Evolutionary conservation across 2,113 vertebrate species (phyloP).

Genomic region (Tupaia tana): DNA sequence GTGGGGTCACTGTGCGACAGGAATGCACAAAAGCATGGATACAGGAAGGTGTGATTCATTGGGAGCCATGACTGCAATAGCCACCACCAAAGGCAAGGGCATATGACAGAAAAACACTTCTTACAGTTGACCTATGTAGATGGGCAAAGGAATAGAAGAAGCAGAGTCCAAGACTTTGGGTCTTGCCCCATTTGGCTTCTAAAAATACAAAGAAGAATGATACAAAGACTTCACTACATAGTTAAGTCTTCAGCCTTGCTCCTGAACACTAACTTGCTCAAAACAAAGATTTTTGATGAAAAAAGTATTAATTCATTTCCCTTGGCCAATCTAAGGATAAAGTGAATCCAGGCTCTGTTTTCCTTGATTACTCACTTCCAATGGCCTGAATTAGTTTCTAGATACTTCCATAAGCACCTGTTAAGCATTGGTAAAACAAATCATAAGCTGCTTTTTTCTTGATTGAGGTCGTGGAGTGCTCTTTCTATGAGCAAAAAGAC

Average conservation of each 20-base stretch:
- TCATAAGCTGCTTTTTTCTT: neutral
- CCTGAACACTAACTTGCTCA: constrained; percentile 1
- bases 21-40: neutral
- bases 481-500: neutral
- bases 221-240: neutral
- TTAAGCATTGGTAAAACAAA: neutral
- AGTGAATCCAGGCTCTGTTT: neutral
- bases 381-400: neutral
- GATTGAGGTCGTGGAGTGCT: neutral
- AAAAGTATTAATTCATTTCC: neutral
- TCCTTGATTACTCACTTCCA: constrained; percentile 20
- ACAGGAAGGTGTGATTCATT: neutral
- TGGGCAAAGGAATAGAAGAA: neutral
- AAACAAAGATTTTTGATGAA: neutral
- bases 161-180: neutral
- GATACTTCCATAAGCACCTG: neutral
- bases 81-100: neutral
- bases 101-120: neutral
- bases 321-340: neutral
- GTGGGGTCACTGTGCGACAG: neutral
- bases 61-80: neutral
- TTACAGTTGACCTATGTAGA: neutral
- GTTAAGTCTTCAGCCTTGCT: neutral
- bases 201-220: neutral
- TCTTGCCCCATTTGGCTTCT: neutral